Conservation (phyloP, 2,797 vertebrate genomes). For the Merluccius polli region DNA sequence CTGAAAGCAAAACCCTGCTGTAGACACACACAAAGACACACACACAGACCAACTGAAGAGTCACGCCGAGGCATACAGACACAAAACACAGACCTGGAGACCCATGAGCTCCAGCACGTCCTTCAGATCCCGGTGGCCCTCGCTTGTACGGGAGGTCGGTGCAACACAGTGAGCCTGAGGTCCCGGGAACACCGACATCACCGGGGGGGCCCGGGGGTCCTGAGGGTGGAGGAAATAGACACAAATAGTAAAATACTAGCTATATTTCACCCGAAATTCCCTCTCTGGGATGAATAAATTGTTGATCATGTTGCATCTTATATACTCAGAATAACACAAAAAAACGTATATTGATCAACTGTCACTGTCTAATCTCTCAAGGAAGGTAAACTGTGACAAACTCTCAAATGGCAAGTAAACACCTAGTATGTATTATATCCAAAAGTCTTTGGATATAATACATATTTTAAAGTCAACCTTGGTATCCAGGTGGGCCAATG, state of each 20-base stretch:
- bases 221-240: conserved; percentile 14
- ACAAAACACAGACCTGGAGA: conserved; percentile 36
- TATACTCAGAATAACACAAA: neutral
- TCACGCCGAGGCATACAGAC: neutral
- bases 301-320: neutral
- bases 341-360: too few relatives aligned
- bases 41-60: neutral
- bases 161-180: neutral
- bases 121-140: conserved; percentile 40
- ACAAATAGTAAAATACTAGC: neutral
- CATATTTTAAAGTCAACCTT: conserved; percentile 29
- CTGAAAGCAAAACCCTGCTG: neutral
- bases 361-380: neutral
- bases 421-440: too few relatives aligned
- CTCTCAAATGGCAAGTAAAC: too few relatives aligned
- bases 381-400: neutral
- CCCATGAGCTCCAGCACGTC: conserved; percentile 47
- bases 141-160: neutral
- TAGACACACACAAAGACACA: neutral
- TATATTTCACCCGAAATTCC: neutral
- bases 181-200: conserved; percentile 35
- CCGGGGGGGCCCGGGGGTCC: conserved; percentile 47
- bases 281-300: neutral
- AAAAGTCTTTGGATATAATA: neutral
- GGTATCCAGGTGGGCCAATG: conserved; percentile 42